Evolutionary conservation across 1,140 invertebrate genomes (phyloP).

Genomic region (Papilio machaon): DNA sequence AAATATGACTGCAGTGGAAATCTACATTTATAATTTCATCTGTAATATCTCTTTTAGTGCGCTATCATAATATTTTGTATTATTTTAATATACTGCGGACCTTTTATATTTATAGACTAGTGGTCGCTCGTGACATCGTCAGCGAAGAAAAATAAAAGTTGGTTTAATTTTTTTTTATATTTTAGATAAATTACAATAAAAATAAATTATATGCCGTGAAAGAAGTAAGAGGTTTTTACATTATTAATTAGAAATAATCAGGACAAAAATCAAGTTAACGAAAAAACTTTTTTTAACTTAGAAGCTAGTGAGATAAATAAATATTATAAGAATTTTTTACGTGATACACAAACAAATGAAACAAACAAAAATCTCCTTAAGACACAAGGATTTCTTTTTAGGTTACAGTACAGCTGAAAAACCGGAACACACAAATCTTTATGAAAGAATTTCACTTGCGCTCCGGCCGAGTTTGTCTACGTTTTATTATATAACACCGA

Average conservation of each 20-base stretch:
- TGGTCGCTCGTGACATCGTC: too few species aligned
- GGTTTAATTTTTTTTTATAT: too few species aligned
- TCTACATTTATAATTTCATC: slow-evolving; percentile 32
- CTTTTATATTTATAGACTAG: too few species aligned
- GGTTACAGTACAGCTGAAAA: neutral
- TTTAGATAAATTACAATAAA: too few species aligned
- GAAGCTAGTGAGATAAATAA: neutral
- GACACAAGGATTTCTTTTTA: neutral
- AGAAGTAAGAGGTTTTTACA: too few species aligned
- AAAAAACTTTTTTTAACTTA: neutral
- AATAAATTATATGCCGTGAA: too few species aligned
- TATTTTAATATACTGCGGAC: neutral
- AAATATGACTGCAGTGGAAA: too few species aligned
- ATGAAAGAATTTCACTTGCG: slow-evolving; percentile 44
- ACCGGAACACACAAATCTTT: neutral
- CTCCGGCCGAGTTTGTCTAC: slow-evolving; percentile 61
- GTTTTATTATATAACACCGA: slow-evolving; percentile 59
- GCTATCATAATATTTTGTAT: slow-evolving; percentile 4
- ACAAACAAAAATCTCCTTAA: neutral
- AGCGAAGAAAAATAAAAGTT: too few species aligned
- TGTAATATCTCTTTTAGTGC: slow-evolving; percentile 38
- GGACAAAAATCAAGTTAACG: too few species aligned
- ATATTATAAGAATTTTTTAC: neutral
- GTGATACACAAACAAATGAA: neutral
- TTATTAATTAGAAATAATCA: too few species aligned